Percentiles rank a stretch among this genome's conserved stretches.
Evolutionary conservation across 2,113 vertebrate species (phyloP).

Genomic region (Pseudorasbora parva): DNA sequence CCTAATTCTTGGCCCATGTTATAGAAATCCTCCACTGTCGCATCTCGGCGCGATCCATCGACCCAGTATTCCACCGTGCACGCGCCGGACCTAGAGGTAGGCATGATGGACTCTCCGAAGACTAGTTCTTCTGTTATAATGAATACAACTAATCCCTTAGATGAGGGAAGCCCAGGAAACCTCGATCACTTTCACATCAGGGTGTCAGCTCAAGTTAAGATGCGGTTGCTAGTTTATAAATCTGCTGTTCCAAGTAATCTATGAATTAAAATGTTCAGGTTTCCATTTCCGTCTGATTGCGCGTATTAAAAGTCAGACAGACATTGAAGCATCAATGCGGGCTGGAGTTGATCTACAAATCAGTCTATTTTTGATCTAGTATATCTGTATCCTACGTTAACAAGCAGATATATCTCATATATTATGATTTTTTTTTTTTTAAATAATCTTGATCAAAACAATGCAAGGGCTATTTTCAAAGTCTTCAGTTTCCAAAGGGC

Average conservation of each 20-base stretch:
- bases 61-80: conserved; percentile 83
- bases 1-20: conserved; percentile 77
- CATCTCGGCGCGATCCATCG: conserved; percentile 82
- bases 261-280: conserved; percentile 40
- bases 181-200: conserved; percentile 24
- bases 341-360: background rate
- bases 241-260: background rate
- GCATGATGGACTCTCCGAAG: conserved; percentile 71
- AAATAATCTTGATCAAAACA: conserved; percentile 4
- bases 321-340: conserved; percentile 28
- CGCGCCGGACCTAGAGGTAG: conserved; percentile 77
- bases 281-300: conserved; percentile 52
- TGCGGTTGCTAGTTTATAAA: background rate
- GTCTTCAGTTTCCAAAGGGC: conserved; percentile 35
- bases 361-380: background rate
- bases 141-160: conserved; percentile 41
- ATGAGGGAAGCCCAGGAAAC: conserved; percentile 42
- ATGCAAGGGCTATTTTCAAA: background rate
- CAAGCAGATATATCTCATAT: background rate
- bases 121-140: conserved; percentile 29
- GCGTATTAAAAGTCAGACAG: conserved; percentile 27
- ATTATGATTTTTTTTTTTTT: background rate
- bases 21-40: conserved; percentile 82
- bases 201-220: conserved; percentile 8
- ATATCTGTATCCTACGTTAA: background rate